These are phyloP conservation scores for Punctoribates punctum DNA, from an alignment of 2,888 invertebrate species.

Conservation along the genomic window DNA sequence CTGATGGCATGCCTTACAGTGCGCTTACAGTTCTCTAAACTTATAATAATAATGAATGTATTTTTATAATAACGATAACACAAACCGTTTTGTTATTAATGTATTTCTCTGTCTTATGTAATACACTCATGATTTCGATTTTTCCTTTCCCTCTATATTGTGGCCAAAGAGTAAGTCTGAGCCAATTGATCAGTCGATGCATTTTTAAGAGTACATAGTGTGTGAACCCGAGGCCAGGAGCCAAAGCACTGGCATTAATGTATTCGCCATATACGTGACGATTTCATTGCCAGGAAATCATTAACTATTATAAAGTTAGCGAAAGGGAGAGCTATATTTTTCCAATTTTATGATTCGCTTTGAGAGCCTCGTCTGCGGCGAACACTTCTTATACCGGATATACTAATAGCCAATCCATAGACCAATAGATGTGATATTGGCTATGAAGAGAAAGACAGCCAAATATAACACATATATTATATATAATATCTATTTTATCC, in stretches of 20 bases:
- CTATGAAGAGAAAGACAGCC: slow-evolving; percentile 16
- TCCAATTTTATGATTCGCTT: slow-evolving; percentile 18
- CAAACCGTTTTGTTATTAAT: neutral
- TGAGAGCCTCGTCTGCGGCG: slow-evolving; percentile 14
- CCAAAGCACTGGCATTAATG: neutral
- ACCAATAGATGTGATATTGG: slow-evolving; percentile 30
- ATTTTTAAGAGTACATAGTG: neutral
- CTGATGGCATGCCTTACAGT: slow-evolving; percentile 30
- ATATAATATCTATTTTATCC: neutral
- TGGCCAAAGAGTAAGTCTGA: neutral
- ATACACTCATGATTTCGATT: slow-evolving; percentile 15
- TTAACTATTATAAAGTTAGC: slow-evolving; percentile 31
- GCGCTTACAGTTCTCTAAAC: slow-evolving; percentile 12
- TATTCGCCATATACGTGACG: slow-evolving; percentile 27
- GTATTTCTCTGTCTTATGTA: slow-evolving; percentile 32
- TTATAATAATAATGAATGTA: slow-evolving; percentile 31
- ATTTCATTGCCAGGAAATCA: slow-evolving; percentile 34
- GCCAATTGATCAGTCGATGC: slow-evolving; percentile 4
- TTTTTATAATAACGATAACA: slow-evolving; percentile 35
- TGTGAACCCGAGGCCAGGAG: neutral
- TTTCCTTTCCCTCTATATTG: slow-evolving; percentile 36
- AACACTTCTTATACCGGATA: slow-evolving; percentile 28
- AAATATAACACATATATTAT: neutral
- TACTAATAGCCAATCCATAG: slow-evolving; percentile 33
- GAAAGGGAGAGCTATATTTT: slow-evolving; percentile 17